These are phyloP conservation scores for Dendrocincla tyrannina DNA, from an alignment of 2,797 vertebrate species.

Conservation along the genomic window DNA sequence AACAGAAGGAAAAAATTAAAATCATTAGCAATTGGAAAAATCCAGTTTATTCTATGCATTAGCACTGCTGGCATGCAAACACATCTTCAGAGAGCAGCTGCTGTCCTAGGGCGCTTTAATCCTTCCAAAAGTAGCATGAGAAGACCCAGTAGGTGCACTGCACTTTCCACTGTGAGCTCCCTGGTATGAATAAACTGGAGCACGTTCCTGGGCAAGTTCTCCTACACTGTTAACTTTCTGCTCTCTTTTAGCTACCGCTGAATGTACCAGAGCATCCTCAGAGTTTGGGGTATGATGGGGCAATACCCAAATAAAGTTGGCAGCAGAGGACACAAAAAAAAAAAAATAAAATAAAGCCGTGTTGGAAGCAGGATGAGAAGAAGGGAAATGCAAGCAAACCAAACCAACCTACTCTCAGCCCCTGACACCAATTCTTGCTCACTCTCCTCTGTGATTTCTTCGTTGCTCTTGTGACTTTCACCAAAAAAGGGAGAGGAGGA, in stretches of 20 bases:
- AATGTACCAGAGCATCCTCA: neutral
- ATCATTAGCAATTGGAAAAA: conserved; percentile 52
- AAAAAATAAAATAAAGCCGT: neutral
- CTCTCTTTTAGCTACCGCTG: neutral
- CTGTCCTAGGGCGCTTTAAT: neutral
- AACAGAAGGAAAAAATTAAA: conserved; percentile 61
- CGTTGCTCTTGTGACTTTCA: neutral
- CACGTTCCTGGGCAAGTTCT: neutral
- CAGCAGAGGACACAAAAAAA: neutral
- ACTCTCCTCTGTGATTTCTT: neutral
- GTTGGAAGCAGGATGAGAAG: neutral
- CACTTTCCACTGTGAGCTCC: neutral
- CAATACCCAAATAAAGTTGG: neutral
- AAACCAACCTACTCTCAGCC: neutral
- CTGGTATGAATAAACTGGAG: neutral
- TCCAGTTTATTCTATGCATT: conserved; percentile 47
- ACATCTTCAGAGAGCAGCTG: conserved; percentile 44
- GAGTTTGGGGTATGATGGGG: neutral
- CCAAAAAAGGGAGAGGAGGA: conserved; percentile 3
- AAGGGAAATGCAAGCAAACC: neutral
- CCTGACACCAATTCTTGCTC: neutral
- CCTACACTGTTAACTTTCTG: neutral
- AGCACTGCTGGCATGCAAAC: conserved; percentile 6
- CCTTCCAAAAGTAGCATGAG: conserved; percentile 19
- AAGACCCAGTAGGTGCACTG: conserved; percentile 9